These are phyloP conservation scores for Drosophila bunnanda DNA, from an alignment of 2,888 invertebrate genomes.

Conservation along the genomic window DNA sequence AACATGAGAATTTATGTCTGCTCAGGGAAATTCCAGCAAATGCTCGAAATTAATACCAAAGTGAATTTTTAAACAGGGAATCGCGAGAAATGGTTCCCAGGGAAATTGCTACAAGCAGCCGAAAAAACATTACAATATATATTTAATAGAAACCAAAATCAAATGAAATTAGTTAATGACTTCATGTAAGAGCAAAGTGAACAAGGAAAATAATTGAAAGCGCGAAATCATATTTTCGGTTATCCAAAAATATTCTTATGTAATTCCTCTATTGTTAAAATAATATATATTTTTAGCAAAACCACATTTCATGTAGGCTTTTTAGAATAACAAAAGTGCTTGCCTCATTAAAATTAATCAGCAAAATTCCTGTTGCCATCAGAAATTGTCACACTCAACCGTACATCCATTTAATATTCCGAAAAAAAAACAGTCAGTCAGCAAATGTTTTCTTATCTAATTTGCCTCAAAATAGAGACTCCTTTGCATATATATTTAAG, in stretches of 20 bases:
- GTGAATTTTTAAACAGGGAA: slow-evolving; percentile 11
- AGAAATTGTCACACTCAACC: neutral
- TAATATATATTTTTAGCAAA: neutral
- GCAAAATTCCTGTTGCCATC: neutral
- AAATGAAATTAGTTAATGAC: neutral
- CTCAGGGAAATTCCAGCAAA: slow-evolving; percentile 12
- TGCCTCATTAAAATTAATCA: neutral
- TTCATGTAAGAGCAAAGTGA: neutral
- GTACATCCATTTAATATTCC: neutral
- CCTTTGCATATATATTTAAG: neutral
- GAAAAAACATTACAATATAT: neutral
- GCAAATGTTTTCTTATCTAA: neutral
- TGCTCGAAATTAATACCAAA: slow-evolving; percentile 28
- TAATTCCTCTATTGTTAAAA: neutral
- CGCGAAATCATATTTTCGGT: too few species aligned
- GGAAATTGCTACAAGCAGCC: slow-evolving; percentile 1
- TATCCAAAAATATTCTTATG: too few species aligned
- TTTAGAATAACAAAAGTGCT: neutral
- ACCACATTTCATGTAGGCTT: neutral
- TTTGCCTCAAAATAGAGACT: slow-evolving; percentile 11
- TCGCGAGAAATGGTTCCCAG: neutral
- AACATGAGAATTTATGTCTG: slow-evolving; percentile 32
- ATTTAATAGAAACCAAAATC: neutral
- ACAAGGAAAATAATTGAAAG: neutral
- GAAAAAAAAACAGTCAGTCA: neutral